A percentile compares a stretch with the other conserved stretches of the same genome.
phyloP scores from a whole-genome alignment of 2,888 invertebrate species.

The Acrocera orbiculus region DNA sequence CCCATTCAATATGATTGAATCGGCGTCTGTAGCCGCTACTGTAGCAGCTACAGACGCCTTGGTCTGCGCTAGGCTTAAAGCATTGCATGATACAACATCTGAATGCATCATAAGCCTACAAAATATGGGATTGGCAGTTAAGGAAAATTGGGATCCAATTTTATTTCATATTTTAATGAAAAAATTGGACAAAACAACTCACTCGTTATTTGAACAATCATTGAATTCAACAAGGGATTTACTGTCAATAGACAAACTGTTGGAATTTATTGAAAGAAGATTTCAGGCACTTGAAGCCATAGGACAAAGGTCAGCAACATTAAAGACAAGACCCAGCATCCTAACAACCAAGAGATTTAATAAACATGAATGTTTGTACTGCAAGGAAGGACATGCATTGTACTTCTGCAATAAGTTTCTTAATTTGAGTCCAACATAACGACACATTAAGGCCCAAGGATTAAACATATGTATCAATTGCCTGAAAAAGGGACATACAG shows the following conservation, averaged over 20 bases:
- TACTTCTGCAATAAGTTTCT: too few species aligned
- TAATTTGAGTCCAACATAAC: too few species aligned
- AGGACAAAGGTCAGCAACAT: too few species aligned
- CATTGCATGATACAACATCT: not conserved
- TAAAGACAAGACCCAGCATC: too few species aligned
- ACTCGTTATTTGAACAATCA: not conserved
- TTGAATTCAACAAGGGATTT: not conserved
- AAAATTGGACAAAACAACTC: not conserved
- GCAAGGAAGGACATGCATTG: too few species aligned
- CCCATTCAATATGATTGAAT: too few species aligned
- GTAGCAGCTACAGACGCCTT: too few species aligned
- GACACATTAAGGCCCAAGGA: too few species aligned
- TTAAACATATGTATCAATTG: not conserved
- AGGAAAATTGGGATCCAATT: not conserved
- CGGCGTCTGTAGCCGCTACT: too few species aligned
- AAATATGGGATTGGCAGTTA: not conserved
- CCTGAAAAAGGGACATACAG: not conserved
- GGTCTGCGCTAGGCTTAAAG: too few species aligned
- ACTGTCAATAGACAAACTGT: not conserved
- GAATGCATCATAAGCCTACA: not conserved
- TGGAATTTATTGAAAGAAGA: not conserved
- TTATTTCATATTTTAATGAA: not conserved
- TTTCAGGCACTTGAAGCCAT: not conserved
- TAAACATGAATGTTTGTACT: too few species aligned
- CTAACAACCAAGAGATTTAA: too few species aligned